Evolutionary conservation across 2,113 vertebrate species (phyloP), one percentile per base, ranked within the genome.

Genomic region (Camelus bactrianus): DNA sequence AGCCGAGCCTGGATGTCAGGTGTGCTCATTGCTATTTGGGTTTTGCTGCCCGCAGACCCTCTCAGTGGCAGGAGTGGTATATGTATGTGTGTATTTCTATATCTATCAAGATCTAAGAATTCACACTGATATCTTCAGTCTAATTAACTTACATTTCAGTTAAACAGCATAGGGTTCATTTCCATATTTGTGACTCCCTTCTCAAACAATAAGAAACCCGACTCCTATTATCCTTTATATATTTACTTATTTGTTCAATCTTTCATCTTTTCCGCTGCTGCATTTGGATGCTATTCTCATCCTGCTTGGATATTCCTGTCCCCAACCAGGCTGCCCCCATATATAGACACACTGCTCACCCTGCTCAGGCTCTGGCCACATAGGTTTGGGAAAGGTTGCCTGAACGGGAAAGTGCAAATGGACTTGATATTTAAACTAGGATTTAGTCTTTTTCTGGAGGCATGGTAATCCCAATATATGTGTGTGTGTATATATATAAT

Each of bases 381-480:
- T 42, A 42, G 38, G 38, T 62, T 50, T 22, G 17, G 48, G 50
- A 91, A 80, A 69, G 28, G 35, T 90, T 80, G 28, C 75, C 48
- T 85, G 9, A 85, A 80, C 11, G 54, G 42, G 88, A 92, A 72
- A 64, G 56, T 67, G 70, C 42, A 89, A 83, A 92, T 92, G 48
- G 20, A 42, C 6, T 12, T 80, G 35, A 46, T 90, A 56, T 77
- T 92, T 92, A 91, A 88, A 48, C 69, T 75, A 35, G 62, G 62
- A 82, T 83, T 94, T 92, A 84, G 14, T 69, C 83, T 60, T 89
- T 94, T 91, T 77, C 8, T 79, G 26, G 54, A 92, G 2, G 8
- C 6, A 22, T 52, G 3, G n/a, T 91, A 81, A 60, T 73, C 28
- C 50, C 12, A 67, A 81, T 24, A 56, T 42, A 42, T 42, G 38